Evolutionary conservation across 1,140 invertebrate genomes (phyloP).

Genomic region (Drosophila suzukii): DNA sequence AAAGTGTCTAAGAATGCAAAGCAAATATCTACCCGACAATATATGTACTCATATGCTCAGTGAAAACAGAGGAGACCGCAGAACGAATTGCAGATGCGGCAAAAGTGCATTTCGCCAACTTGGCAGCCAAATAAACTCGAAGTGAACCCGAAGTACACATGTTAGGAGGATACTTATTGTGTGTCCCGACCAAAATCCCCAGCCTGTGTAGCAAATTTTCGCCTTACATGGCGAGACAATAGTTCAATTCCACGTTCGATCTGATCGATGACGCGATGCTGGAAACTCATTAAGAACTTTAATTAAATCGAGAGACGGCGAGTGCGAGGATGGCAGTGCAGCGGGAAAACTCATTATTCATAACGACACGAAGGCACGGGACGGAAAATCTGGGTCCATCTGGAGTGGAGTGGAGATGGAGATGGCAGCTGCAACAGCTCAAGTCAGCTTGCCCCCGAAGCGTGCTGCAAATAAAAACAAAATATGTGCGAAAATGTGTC

Average conservation of each 20-base stretch:
- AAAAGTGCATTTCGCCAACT: constrained; percentile 72
- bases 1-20: constrained; percentile 29
- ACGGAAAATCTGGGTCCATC: constrained; percentile 33
- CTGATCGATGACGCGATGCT: constrained; percentile 72
- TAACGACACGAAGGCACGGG: constrained; percentile 44
- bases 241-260: constrained; percentile 52
- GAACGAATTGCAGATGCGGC: constrained; percentile 73
- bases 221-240: constrained; percentile 48
- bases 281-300: constrained; percentile 80
- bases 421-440: constrained; percentile 33
- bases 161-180: constrained; percentile 22
- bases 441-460: constrained; percentile 17
- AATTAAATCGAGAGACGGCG: constrained; percentile 67
- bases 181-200: constrained; percentile 9
- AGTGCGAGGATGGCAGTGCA: constrained; percentile 16
- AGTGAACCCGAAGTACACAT: constrained; percentile 27
- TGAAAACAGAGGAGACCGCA: constrained; percentile 62
- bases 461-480: constrained; percentile 33
- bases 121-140: constrained; percentile 78
- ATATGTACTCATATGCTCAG: constrained; percentile 33
- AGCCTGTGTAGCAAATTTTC: constrained; percentile 19
- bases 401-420: constrained; percentile 3
- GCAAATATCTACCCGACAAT: constrained; percentile 63
- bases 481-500: constrained; percentile 77
- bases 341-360: constrained; percentile 68